Evolutionary conservation across 2,113 vertebrate genomes (phyloP).

Genomic region (Arizona elegans): DNA sequence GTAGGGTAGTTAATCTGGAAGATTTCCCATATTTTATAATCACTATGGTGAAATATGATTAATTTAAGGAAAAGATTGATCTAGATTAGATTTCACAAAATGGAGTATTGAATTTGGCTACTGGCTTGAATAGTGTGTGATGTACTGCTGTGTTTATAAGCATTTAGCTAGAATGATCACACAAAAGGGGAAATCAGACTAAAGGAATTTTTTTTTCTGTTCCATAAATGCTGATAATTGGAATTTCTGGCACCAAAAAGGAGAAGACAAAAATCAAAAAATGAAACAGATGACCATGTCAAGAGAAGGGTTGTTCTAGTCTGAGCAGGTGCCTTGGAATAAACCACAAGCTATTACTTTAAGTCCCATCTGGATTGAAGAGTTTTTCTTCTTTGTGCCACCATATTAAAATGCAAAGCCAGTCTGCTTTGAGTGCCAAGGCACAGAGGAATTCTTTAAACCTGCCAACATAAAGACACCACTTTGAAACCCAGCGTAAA

Average conservation of each 20-base stretch:
- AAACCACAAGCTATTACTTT: constrained; percentile 19
- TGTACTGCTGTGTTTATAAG: background rate
- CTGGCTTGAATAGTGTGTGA: background rate
- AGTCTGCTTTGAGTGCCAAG: background rate
- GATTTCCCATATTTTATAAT: background rate
- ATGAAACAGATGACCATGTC: background rate
- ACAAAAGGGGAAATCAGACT: background rate
- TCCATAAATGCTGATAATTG: background rate
- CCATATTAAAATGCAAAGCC: constrained; percentile 23
- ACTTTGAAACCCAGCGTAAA: background rate
- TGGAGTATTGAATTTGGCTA: background rate
- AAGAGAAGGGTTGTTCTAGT: background rate
- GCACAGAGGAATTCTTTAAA: constrained; percentile 11
- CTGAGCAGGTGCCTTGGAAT: constrained; percentile 4
- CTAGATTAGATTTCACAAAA: background rate
- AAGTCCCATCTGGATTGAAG: background rate
- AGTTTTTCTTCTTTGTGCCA: constrained; percentile 12
- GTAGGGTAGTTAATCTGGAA: background rate
- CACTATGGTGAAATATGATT: background rate
- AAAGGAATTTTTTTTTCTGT: background rate
- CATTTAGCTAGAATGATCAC: background rate
- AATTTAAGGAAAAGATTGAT: background rate
- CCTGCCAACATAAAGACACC: constrained; percentile 10
- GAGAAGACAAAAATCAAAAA: background rate
- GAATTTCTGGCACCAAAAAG: background rate